Conservation (phyloP, 1,140 invertebrate genomes). For the Ptiloglossa arizonensis region DNA sequence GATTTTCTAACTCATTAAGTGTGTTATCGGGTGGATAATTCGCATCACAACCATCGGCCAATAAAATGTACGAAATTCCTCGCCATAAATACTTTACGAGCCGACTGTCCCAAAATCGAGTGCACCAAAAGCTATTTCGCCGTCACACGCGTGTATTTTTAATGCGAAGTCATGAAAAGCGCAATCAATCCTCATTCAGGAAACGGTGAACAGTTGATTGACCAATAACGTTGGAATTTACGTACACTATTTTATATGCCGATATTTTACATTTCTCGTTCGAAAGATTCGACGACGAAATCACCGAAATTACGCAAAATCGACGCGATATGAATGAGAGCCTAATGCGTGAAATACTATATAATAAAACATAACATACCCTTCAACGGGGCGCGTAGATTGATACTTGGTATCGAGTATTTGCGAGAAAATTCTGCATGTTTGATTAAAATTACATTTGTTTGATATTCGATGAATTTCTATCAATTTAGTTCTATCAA, state of each 20-base stretch:
- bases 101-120: background rate
- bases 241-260: background rate
- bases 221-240: background rate
- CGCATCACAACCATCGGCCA: background rate
- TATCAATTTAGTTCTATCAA: too few species aligned
- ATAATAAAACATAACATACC: too few species aligned
- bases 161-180: background rate
- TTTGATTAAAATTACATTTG: too few species aligned
- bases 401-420: too few species aligned
- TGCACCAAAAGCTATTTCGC: background rate
- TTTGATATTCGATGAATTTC: too few species aligned
- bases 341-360: too few species aligned
- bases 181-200: conserved; percentile 2
- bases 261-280: background rate
- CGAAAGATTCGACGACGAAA: background rate
- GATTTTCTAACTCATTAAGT: background rate
- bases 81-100: background rate
- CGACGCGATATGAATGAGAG: too few species aligned
- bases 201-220: conserved; percentile 6
- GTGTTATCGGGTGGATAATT: background rate
- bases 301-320: background rate
- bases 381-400: too few species aligned
- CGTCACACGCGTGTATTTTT: conserved; percentile 1
- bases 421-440: too few species aligned
- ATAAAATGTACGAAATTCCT: background rate